Percentiles rank a stretch among this genome's conserved stretches.
phyloP scores from a whole-genome alignment of 2,797 vertebrate genomes.

The Lerista edwardsae region DNA sequence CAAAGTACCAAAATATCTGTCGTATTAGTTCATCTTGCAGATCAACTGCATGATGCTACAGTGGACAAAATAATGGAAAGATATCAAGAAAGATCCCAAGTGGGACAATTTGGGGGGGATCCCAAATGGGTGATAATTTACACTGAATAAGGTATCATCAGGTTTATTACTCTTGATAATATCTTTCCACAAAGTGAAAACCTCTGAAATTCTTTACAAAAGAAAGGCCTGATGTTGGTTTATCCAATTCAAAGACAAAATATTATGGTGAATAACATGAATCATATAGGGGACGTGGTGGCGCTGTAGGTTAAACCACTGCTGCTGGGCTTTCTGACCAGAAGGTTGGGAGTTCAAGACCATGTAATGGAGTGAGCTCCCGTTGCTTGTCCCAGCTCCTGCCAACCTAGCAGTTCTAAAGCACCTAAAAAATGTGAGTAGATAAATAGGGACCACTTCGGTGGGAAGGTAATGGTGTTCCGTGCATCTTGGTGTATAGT shows the following conservation, averaged over 20 bases:
- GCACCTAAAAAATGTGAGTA: no score
- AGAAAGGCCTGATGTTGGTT: neutral
- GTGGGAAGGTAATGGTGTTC: no score
- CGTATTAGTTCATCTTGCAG: neutral
- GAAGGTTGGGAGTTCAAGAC: no score
- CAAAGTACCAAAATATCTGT: neutral
- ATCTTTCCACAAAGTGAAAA: neutral
- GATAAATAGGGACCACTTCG: no score
- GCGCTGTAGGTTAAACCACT: no score
- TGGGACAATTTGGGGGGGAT: neutral
- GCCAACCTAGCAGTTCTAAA: no score
- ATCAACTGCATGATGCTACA: neutral
- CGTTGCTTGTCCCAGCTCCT: no score
- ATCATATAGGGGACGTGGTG: no score
- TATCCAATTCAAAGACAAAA: neutral
- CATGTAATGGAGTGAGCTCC: no score
- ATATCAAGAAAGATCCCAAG: neutral
- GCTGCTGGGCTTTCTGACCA: no score
- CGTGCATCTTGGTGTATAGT: no score
- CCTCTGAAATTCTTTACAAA: neutral
- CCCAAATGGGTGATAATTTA: neutral
- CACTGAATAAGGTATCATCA: neutral
- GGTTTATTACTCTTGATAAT: neutral
- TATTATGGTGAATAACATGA: neutral
- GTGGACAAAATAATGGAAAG: neutral